Percentiles rank a stretch among this genome's conserved stretches.
Conservation (phyloP, 1,140 invertebrate genomes). For the Drosophila parabipectinata region DNA sequence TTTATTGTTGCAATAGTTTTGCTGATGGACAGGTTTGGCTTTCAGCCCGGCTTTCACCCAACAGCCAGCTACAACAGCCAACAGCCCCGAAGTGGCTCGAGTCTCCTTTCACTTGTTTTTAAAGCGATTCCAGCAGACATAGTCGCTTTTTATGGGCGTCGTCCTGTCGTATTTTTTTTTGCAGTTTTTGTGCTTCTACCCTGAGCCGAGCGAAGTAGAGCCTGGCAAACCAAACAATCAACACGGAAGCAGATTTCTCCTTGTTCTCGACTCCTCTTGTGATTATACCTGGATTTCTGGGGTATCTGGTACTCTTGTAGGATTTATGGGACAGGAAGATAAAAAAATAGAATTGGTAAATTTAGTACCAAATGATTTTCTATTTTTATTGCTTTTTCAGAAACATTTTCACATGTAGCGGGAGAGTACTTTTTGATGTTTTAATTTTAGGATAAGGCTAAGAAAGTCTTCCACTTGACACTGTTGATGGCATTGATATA, state of each 20-base stretch:
- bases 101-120: conserved; percentile 75
- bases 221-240: conserved; percentile 76
- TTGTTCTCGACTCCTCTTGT: conserved; percentile 34
- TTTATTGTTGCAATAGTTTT: conserved; percentile 82
- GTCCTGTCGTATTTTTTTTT: conserved; percentile 55
- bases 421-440: no score
- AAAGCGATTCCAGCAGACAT: conserved; percentile 75
- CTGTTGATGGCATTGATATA: no score
- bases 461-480: no score
- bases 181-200: conserved; percentile 16
- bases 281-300: conserved; percentile 4
- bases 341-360: background rate
- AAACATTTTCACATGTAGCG: no score
- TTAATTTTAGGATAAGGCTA: background rate
- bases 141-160: conserved; percentile 74
- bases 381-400: conserved; percentile 19
- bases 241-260: conserved; percentile 73
- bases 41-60: conserved; percentile 1
- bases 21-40: conserved; percentile 76
- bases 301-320: background rate
- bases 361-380: background rate
- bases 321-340: background rate
- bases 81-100: background rate
- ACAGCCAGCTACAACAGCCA: background rate
- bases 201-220: conserved; percentile 28